Conservation (phyloP, 64 coral and sea anemone genomes). For the Trachythela sp. region DNA sequence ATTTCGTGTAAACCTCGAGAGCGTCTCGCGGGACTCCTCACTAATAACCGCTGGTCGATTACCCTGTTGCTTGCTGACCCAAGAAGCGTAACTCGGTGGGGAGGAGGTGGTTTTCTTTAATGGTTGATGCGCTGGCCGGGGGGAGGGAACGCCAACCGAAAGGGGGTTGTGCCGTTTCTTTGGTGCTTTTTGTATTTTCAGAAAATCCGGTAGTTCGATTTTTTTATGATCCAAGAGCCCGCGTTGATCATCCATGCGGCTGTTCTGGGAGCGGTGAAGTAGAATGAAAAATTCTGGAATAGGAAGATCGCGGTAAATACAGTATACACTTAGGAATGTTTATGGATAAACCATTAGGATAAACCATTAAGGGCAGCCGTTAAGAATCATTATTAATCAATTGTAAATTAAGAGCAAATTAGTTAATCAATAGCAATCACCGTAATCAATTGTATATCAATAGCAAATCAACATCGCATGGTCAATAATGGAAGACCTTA, state of each 20-base stretch:
- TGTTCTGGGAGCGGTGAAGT: slow-evolving; percentile 15
- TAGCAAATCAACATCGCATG: too few species aligned
- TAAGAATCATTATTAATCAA: too few species aligned
- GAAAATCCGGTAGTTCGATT: slow-evolving; percentile 1
- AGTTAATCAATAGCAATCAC: too few species aligned
- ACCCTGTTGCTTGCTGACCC: neutral
- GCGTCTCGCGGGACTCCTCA: neutral
- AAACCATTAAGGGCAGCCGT: too few species aligned
- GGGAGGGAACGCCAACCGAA: neutral
- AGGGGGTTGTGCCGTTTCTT: neutral
- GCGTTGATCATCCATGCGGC: slow-evolving; percentile 6
- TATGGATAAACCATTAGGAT: neutral
- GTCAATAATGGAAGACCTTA: too few species aligned
- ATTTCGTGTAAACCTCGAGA: neutral
- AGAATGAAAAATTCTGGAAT: slow-evolving; percentile 14
- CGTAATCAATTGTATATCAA: too few species aligned
- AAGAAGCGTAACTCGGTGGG: neutral
- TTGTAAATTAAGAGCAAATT: too few species aligned
- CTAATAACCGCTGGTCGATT: neutral
- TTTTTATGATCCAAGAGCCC: neutral
- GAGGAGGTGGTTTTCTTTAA: neutral
- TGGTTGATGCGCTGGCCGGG: neutral
- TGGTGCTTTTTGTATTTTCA: neutral
- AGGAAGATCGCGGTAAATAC: neutral
- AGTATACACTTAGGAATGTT: neutral